Conservation (phyloP, 2,888 invertebrate species). For the Xestia sexstrigata region DNA sequence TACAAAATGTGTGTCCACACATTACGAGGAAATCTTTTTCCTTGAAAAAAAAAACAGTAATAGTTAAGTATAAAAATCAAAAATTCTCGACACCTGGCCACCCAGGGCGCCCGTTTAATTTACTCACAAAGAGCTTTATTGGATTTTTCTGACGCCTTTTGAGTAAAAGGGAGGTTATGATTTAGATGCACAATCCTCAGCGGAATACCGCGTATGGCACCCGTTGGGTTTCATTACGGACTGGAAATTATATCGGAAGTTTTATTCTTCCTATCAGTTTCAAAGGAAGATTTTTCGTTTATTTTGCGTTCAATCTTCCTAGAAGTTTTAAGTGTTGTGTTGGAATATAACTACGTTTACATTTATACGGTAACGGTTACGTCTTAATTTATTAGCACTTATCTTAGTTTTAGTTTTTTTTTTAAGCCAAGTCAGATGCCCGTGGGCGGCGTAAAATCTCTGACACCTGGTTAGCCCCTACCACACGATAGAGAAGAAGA, state of each 20-base stretch:
- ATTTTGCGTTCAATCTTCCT: conserved; percentile 6
- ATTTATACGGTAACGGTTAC: no score
- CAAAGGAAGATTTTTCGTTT: conserved; percentile 11
- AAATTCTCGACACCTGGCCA: conserved; percentile 57
- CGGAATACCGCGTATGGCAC: conserved; percentile 46
- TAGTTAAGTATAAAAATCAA: conserved; percentile 34
- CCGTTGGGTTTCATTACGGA: conserved; percentile 48
- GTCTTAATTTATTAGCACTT: no score
- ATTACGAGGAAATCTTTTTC: not conserved
- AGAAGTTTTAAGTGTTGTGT: not conserved
- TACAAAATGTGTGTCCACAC: not conserved
- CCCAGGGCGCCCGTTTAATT: conserved; percentile 68
- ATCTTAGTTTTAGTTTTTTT: no score
- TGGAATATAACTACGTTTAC: not conserved
- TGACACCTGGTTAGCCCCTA: no score
- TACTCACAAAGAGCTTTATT: conserved; percentile 73
- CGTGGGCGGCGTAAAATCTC: no score
- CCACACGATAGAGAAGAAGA: no score
- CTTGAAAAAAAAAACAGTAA: not conserved
- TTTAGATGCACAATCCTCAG: conserved; percentile 54
- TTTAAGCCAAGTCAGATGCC: no score
- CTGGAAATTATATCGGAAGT: conserved; percentile 37
- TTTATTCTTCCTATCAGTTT: conserved; percentile 32
- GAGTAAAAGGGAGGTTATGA: conserved; percentile 72
- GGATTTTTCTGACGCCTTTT: conserved; percentile 70